Evolutionary conservation across 2,888 invertebrate species (phyloP), one percentile per base, ranked within the genome.

Genomic region (Stenolophus ochropezus): DNA sequence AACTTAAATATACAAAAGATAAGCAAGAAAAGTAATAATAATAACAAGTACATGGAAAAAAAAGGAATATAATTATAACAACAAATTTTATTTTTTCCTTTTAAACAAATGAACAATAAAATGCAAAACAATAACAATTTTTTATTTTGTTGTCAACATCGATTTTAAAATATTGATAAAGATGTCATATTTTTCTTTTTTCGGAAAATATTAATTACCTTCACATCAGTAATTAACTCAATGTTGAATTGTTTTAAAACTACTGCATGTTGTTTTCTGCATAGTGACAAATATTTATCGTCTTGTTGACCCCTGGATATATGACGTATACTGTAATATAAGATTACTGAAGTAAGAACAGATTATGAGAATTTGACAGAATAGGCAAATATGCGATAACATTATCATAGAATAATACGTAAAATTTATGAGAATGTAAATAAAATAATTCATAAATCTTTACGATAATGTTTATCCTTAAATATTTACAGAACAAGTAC

Each of bases 201-300:
- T n/a, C n/a, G n/a, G n/a, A n/a, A n/a, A n/a, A n/a, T n/a, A n/a
- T n/a, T n/a, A n/a, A n/a, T n/a, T n/a, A n/a, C n/a, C n/a, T n/a
- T n/a, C n/a, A n/a, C n/a, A n/a, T n/a, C n/a, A 42, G 8, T 42
- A 42, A 42, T 42, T 42, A 42, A 42, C 11, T 1, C 11, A 6
- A 8, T 42, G 33, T 71, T 73, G 49, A 49, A n/a, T 47, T 49
- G 33, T 49, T 73, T 49, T 27, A 71, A 16, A 18, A 42, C 71
- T 27, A 42, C 61, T 42, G 65, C 65, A 69, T 33, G 18, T 69
- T 69, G 73, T 49, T 73, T 73, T 73, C 49, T 73, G 73, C 73
- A 73, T 73, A 23, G 73, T 18, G 47, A 73, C 73, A 73, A 51
- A 49, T 73, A 23, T 14, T 49, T 73, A 73, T 73, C 73, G 14